Percentiles rank a stretch among this genome's conserved stretches.
Evolutionary conservation across 2,888 invertebrate genomes (phyloP).

Genomic region (Euclidia mi): DNA sequence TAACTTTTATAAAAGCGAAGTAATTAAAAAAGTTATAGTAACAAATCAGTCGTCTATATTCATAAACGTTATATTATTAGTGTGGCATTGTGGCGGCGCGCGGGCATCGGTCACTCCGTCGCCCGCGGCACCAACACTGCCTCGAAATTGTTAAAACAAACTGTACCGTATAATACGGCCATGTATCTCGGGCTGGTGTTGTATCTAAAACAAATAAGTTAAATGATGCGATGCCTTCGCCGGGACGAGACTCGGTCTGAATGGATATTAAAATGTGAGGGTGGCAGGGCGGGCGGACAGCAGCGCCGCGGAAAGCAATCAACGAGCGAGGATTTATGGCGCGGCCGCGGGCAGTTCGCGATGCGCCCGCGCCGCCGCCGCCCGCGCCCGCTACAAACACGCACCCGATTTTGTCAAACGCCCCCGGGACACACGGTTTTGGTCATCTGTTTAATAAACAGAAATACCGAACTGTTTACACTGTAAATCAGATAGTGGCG

Average conservation of each 20-base stretch:
- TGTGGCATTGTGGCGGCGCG: constrained; percentile 56
- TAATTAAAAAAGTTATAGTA: constrained; percentile 64
- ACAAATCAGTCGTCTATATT: constrained; percentile 64
- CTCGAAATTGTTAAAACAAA: constrained; percentile 73
- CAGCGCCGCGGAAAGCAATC: constrained; percentile 74
- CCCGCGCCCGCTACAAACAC: constrained; percentile 57
- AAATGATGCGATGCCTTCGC: constrained; percentile 78
- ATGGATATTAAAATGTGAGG: constrained; percentile 72
- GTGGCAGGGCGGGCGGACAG: constrained; percentile 58
- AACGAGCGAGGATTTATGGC: constrained; percentile 79
- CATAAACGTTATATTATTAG: constrained; percentile 62
- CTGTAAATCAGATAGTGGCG: constrained; percentile 48
- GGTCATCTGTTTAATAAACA: constrained; percentile 46
- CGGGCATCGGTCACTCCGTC: constrained; percentile 54
- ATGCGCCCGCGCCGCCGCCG: constrained; percentile 58
- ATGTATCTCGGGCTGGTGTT: constrained; percentile 77
- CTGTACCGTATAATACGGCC: constrained; percentile 70
- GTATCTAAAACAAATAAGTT: constrained; percentile 83
- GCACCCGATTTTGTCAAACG: constrained; percentile 57
- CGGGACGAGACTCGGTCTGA: constrained; percentile 66
- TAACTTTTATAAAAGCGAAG: constrained; percentile 54
- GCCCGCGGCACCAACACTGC: constrained; percentile 70
- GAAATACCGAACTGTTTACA: constrained; percentile 44
- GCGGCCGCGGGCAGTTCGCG: constrained; percentile 61
- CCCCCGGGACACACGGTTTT: constrained; percentile 46